A percentile compares a stretch with the other conserved stretches of the same genome.
These are phyloP conservation scores for Acrobeloides nanus DNA, from an alignment of 2,888 invertebrate species.

Conservation along the genomic window DNA sequence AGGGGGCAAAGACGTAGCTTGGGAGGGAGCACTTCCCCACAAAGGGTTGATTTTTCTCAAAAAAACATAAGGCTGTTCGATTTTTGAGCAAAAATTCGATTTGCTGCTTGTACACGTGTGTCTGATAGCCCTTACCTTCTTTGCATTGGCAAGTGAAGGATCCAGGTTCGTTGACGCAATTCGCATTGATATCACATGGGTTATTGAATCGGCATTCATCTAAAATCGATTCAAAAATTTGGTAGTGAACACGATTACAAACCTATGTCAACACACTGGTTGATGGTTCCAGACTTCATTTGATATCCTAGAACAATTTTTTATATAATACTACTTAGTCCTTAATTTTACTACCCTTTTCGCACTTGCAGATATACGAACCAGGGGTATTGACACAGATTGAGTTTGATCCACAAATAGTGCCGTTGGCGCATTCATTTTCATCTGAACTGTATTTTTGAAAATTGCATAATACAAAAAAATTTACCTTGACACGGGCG, in stretches of 20 bases:
- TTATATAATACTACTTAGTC: neutral
- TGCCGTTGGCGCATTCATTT: conserved; percentile 2
- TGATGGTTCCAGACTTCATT: no score
- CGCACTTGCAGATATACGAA: neutral
- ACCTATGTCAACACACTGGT: no score
- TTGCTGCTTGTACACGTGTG: no score
- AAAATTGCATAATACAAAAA: no score
- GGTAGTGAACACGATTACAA: no score
- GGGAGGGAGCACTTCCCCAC: no score
- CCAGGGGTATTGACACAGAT: conserved; percentile 6
- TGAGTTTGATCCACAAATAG: conserved; percentile 1
- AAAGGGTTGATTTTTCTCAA: no score
- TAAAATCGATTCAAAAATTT: no score
- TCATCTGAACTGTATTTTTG: neutral
- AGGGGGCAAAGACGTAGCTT: no score
- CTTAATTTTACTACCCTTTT: neutral
- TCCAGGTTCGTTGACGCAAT: neutral
- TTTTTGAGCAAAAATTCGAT: no score
- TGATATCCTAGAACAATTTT: neutral
- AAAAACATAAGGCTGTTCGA: no score
- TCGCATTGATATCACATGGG: conserved; percentile 1
- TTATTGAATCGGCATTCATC: neutral
- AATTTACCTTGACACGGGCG: neutral
- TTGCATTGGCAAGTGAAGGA: neutral
- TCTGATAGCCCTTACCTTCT: no score